A percentile compares a stretch with the other conserved stretches of the same genome.
Conservation (phyloP, 2,797 vertebrate genomes). For the Sebastes matsubarae region DNA sequence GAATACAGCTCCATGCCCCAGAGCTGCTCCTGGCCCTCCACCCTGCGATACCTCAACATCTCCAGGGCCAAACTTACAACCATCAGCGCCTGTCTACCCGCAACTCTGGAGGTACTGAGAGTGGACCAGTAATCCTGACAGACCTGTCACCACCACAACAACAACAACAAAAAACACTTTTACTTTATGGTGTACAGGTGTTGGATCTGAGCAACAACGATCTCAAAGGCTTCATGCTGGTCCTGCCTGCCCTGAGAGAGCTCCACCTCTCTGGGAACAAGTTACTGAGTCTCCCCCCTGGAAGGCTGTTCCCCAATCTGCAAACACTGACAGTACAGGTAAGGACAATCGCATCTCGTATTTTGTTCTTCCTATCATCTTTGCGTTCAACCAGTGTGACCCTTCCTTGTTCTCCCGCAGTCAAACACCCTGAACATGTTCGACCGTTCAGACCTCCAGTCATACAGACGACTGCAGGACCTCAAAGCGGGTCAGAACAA, state of each 20-base stretch:
- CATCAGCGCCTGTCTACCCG: constrained; percentile 50
- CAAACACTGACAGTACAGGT: constrained; percentile 58
- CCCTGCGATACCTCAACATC: constrained; percentile 65
- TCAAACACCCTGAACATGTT: constrained; percentile 68
- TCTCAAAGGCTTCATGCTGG: constrained; percentile 26
- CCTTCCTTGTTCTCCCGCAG: constrained; percentile 32
- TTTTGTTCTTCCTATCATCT: neutral
- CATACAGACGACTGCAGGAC: constrained; percentile 41
- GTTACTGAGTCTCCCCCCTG: constrained; percentile 52
- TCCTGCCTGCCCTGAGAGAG: constrained; percentile 56
- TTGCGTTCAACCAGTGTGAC: neutral
- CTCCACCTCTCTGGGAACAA: constrained; percentile 72
- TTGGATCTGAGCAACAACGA: constrained; percentile 67
- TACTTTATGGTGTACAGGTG: constrained; percentile 31
- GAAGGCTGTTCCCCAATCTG: constrained; percentile 49
- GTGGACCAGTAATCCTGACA: too few species aligned
- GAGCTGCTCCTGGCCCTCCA: constrained; percentile 61
- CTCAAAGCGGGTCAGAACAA: constrained; percentile 61
- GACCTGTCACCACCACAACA: neutral
- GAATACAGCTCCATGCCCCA: constrained; percentile 62
- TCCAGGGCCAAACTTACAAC: constrained; percentile 53
- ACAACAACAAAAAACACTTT: neutral
- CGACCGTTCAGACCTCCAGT: constrained; percentile 26
- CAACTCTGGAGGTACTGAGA: constrained; percentile 57
- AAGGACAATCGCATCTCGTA: neutral